These are phyloP conservation scores for Leucania comma DNA, from an alignment of 2,888 invertebrate species.

Conservation along the genomic window DNA sequence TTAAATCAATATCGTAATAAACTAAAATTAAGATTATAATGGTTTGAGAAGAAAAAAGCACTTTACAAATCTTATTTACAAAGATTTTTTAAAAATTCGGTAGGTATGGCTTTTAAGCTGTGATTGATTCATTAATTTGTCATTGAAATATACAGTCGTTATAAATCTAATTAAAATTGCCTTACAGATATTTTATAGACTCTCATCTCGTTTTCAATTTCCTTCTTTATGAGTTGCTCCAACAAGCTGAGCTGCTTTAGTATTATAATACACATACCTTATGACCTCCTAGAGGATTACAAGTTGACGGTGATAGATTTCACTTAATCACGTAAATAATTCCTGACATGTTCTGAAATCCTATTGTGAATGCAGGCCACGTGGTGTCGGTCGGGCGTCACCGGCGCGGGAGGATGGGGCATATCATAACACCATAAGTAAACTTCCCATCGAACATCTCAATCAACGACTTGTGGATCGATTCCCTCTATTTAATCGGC, in stretches of 20 bases:
- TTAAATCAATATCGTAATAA: neutral
- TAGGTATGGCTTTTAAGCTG: conserved; percentile 6
- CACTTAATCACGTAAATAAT: conserved; percentile 37
- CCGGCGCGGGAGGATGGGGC: conserved; percentile 21
- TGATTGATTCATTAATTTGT: conserved; percentile 3
- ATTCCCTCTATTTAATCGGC: conserved; percentile 58
- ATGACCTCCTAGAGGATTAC: conserved; percentile 30
- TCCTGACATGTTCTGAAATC: conserved; percentile 43
- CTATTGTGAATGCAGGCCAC: conserved; percentile 56
- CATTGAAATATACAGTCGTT: neutral
- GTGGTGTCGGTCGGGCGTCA: conserved; percentile 39
- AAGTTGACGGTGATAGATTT: conserved; percentile 42
- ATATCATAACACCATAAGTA: conserved; percentile 57
- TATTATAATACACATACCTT: conserved; percentile 12
- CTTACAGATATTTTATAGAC: neutral
- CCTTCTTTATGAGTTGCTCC: neutral
- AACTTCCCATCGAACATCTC: conserved; percentile 50
- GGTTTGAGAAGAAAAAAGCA: neutral
- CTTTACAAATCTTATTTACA: neutral
- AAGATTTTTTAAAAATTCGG: conserved; percentile 19
- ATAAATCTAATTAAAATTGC: neutral
- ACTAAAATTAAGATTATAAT: neutral
- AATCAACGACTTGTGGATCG: conserved; percentile 48
- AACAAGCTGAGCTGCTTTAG: conserved; percentile 6
- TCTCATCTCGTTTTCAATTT: neutral